phyloP scores from a whole-genome alignment of 2,888 invertebrate species.

The Dolichopus griseipennis region DNA sequence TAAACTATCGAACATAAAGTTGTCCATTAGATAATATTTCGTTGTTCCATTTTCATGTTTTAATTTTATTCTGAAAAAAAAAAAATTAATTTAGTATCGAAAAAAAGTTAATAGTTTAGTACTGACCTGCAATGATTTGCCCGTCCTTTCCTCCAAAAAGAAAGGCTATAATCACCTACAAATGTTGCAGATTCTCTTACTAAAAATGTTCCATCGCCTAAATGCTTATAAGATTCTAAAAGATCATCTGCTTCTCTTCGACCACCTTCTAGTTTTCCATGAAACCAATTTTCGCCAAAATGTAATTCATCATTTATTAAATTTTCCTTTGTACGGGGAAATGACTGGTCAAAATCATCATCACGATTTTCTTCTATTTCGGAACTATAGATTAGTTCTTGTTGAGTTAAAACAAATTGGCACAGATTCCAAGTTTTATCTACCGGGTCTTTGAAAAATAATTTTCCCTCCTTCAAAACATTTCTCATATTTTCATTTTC shows the following conservation, averaged over 20 bases:
- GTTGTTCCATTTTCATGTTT: conserved; percentile 81
- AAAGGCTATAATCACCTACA: conserved; percentile 90
- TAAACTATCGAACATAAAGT: conserved; percentile 80
- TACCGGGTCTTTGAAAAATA: conserved; percentile 81
- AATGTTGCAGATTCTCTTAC: conserved; percentile 92
- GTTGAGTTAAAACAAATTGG: conserved; percentile 83
- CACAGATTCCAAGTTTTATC: conserved; percentile 88
- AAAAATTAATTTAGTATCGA: not conserved
- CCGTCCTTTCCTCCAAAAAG: conserved; percentile 83
- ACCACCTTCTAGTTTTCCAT: conserved; percentile 74
- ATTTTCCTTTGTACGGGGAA: conserved; percentile 51
- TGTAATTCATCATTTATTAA: conserved; percentile 81
- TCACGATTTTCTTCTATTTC: conserved; percentile 54
- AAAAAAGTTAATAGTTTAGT: not conserved
- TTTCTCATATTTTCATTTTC: conserved; percentile 72
- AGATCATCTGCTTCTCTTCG: conserved; percentile 64
- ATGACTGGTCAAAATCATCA: conserved; percentile 46
- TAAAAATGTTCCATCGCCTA: conserved; percentile 87
- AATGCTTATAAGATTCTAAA: conserved; percentile 63
- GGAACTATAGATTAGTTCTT: conserved; percentile 68
- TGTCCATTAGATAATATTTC: conserved; percentile 84
- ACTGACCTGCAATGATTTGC: conserved; percentile 69
- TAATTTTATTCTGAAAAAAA: conserved; percentile 59
- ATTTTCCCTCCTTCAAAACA: conserved; percentile 80
- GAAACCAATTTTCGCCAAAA: conserved; percentile 90